Base-by-base conservation (phyloP, 2,113 vertebrate genomes). In the Puma concolor region DNA sequence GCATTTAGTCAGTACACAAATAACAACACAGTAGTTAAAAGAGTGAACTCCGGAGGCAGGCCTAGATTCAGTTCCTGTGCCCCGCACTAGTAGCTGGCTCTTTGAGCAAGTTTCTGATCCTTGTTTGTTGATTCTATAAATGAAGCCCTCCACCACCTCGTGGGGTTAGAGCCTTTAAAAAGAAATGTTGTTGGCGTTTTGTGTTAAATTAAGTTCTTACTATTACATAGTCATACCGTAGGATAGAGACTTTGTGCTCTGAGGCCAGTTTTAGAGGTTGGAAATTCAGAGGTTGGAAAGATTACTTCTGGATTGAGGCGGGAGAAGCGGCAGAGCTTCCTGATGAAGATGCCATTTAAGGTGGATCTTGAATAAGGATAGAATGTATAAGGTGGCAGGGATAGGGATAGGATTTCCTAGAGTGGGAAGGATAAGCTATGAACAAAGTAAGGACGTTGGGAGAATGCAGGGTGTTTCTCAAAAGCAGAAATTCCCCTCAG, bases 191-290 rank as follows among this genome's bases (percentile, higher is more conserved):
- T 67, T 93, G 76, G 5, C 33, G 36, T 95, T 96, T 90, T 95
- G 67, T 31, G 79, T 79, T 93, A 96, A 95, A 83, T 52, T 84
- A 90, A 88, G 48, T 93, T 95, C 50, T 96, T 94, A 48, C 41
- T 92, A 13, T 93, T 94, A 77, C 12, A 50, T 52, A 80, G 38
- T 90, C 82, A 54, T 93, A 64, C 91, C 13, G 27, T 80, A 54
- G 86, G 72, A 79, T 84, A 81, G 50, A 92, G 66, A 57, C 1
- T 29, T 92, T 79, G n/a, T 86, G 36, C 31, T 71, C 25, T 72
- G 31, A 95, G 52, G 36, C 66, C 54, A 94, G 48, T 94, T 89
- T 97, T 86, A 90, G 60, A 95, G 79, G 21, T 80, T 88, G 8
- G 77, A 93, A 52, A 95, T 89, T 97, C 82, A 87, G 60, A 95